Conservation (phyloP, 1,140 invertebrate species). For the Nephotettix cincticeps region DNA sequence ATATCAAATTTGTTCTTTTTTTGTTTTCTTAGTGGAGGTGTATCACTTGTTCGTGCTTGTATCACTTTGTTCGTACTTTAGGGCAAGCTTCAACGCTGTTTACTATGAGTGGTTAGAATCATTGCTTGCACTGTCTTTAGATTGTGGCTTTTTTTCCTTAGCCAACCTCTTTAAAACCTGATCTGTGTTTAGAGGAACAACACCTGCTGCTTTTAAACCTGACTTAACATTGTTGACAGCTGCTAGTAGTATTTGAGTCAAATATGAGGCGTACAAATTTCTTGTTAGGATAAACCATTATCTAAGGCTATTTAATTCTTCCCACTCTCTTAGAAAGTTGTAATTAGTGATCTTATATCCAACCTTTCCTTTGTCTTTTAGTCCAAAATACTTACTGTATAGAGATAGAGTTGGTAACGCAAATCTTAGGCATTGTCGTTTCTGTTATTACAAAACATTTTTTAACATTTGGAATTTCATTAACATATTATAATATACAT, state of each 20-base stretch:
- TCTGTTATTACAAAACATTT: conserved; percentile 2
- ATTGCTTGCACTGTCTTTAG: neutral
- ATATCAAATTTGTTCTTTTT: conserved; percentile 24
- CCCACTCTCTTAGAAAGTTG: neutral
- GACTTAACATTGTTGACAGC: conserved; percentile 35
- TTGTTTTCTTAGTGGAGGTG: conserved; percentile 5
- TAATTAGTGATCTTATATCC: neutral
- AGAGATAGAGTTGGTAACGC: neutral
- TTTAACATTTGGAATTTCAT: neutral
- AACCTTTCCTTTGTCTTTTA: neutral
- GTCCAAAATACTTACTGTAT: neutral
- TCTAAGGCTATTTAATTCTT: too few relatives aligned
- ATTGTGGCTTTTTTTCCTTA: too few relatives aligned
- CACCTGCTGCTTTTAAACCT: conserved; percentile 41
- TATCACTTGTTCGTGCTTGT: conserved; percentile 12
- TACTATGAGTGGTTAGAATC: neutral
- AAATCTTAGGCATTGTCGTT: neutral
- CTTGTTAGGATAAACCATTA: too few relatives aligned
- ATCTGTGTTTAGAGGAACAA: conserved; percentile 39
- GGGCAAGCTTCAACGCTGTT: conserved; percentile 3
- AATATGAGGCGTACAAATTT: too few relatives aligned
- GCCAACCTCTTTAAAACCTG: conserved; percentile 33
- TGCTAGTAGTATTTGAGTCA: too few relatives aligned
- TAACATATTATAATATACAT: neutral
- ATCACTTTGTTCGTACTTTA: too few relatives aligned